A percentile compares a stretch with the other conserved stretches of the same genome.
phyloP scores from a whole-genome alignment of 2,113 vertebrate genomes.

The Plestiodon gilberti region DNA sequence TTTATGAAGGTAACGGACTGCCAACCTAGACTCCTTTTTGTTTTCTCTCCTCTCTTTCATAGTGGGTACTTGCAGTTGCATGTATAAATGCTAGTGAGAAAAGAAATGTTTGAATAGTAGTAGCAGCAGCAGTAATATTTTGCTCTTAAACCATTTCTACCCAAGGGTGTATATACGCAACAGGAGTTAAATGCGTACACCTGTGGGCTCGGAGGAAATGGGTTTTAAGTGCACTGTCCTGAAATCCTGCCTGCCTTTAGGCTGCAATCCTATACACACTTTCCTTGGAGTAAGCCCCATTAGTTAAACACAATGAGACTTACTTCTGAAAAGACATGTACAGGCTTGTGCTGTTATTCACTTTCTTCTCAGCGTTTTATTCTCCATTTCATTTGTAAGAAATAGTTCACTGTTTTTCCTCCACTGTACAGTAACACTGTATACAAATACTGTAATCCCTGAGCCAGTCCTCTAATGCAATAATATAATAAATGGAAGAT shows the following conservation, averaged over 20 bases:
- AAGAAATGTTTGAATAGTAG: not conserved
- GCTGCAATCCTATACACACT: too few relatives aligned
- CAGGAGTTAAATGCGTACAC: too few relatives aligned
- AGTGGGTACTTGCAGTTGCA: constrained; percentile 13
- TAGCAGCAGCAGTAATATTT: not conserved
- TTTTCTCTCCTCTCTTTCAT: constrained; percentile 4
- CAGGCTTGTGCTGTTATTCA: not conserved
- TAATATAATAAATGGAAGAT: constrained; percentile 55
- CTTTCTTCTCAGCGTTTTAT: not conserved
- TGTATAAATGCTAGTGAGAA: not conserved
- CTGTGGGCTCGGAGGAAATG: too few relatives aligned
- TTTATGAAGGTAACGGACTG: constrained; percentile 59
- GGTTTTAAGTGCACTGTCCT: not conserved
- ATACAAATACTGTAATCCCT: constrained; percentile 55
- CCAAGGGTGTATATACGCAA: too few relatives aligned
- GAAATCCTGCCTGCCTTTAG: constrained; percentile 26
- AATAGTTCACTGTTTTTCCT: constrained; percentile 34
- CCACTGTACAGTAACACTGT: constrained; percentile 46
- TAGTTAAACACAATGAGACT: too few relatives aligned
- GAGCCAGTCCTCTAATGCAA: constrained; percentile 56
- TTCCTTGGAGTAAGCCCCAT: too few relatives aligned
- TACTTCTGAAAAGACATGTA: too few relatives aligned
- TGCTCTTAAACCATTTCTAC: too few relatives aligned
- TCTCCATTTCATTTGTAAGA: constrained; percentile 26
- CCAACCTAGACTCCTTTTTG: constrained; percentile 35